Conservation (phyloP, 2,888 invertebrate species). For the Chymomyza procnemis region DNA sequence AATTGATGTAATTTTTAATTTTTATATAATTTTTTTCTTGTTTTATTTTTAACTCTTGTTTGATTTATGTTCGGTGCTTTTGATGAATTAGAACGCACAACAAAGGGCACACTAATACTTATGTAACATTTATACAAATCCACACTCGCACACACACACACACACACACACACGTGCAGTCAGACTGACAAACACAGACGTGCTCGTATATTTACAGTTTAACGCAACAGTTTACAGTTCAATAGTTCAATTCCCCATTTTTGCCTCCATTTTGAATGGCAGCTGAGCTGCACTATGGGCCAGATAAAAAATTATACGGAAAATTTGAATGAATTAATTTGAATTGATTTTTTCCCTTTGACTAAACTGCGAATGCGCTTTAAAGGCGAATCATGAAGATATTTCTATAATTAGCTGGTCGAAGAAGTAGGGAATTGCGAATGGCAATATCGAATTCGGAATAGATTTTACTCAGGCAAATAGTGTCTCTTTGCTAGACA, state of each 20-base stretch:
- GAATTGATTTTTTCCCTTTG: too few relatives aligned
- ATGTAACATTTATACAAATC: background rate
- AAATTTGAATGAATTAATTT: too few relatives aligned
- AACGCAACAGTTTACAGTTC: conserved; percentile 37
- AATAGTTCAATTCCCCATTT: conserved; percentile 37
- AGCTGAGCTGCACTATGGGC: background rate
- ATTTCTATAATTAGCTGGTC: too few relatives aligned
- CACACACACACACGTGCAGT: conserved; percentile 4
- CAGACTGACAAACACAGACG: background rate
- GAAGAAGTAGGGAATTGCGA: too few relatives aligned
- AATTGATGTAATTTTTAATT: background rate
- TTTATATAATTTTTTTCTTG: too few relatives aligned
- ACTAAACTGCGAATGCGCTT: too few relatives aligned
- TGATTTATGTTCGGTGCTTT: conserved; percentile 56
- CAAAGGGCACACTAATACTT: background rate
- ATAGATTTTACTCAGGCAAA: too few relatives aligned
- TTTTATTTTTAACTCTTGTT: conserved; percentile 8
- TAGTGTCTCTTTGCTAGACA: too few relatives aligned
- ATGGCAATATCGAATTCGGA: too few relatives aligned
- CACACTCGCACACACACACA: conserved; percentile 9
- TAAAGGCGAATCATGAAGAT: too few relatives aligned
- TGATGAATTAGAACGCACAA: conserved; percentile 51
- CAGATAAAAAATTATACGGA: background rate
- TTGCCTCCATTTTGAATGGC: conserved; percentile 2
- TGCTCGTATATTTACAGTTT: conserved; percentile 15